Evolutionary conservation across 2,888 invertebrate species (phyloP).

Genomic region (Hipparchia sbordonii): DNA sequence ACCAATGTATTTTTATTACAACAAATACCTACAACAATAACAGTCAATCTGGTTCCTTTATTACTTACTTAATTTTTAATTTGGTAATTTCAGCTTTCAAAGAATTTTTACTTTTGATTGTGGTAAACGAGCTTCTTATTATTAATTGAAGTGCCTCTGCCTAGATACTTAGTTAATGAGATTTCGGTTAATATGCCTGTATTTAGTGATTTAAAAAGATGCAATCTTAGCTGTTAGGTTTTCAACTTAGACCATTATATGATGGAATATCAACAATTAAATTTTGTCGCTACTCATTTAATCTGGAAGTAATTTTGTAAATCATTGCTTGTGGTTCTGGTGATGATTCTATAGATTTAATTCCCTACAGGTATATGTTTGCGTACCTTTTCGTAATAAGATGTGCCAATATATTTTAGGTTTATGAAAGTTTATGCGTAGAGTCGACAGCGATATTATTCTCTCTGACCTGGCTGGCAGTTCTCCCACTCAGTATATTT

Average conservation of each 20-base stretch:
- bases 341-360: no score
- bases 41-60: neutral
- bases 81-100: neutral
- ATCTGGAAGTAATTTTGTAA: no score
- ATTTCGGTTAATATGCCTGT: neutral
- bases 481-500: slow-evolving; percentile 11
- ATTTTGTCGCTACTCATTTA: no score
- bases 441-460: neutral
- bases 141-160: neutral
- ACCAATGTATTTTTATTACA: no score
- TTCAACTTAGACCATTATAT: neutral
- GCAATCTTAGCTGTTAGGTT: neutral
- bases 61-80: neutral
- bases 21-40: no score
- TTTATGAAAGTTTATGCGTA: slow-evolving; percentile 7
- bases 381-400: neutral
- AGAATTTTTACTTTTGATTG: neutral
- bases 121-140: neutral
- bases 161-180: neutral
- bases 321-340: no score
- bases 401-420: slow-evolving; percentile 3
- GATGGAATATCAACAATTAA: no score
- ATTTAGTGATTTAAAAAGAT: neutral
- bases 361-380: no score
- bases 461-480: slow-evolving; percentile 24